Base-by-base conservation (phyloP, 2,797 vertebrate species). In the Synaphobranchus kaupii region DNA sequence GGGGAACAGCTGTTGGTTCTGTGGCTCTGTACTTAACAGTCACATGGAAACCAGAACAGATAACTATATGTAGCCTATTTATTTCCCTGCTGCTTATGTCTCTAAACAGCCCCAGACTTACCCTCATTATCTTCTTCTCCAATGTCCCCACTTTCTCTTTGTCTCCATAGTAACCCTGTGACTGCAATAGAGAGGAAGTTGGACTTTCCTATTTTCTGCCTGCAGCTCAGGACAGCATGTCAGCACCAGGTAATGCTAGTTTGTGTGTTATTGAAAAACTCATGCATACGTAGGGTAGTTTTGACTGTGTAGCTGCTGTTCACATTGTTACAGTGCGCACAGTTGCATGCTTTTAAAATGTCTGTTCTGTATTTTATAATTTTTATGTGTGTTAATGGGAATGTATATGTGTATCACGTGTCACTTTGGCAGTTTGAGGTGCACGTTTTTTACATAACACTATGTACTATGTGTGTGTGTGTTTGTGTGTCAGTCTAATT, bases 201-300 rank as follows among this genome's bases (percentile, higher is more conserved):
- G 28, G 87, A 89, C 89, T 83, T 87, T 76, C 8, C 5, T 34
- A 68, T 88, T 80, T 8, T 39, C n/a, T 50, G 17, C 47, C 71
- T 22, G 15, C 39, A 10, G 47, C 88, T 84, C 60, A 58, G 81
- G 81, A 66, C 85, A 80, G 58, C 86, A 96, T 96, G 95, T 96
- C 96, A 2, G 93, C 89, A 86, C 94, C 95, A 84, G 94, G 96
- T 96, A 91, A 94, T n/a, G n/a, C 34, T n/a, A 22, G 20, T 81
- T 47, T n/a, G 78, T 76, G 8, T 73, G 68, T 80, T 13, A 76
- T 28, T 28, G n/a, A 13, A n/a, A 68, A n/a, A 39, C 71, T 58
- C 8, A 9, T 4, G 52, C 39, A 58, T 7, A 52, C n/a, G n/a
- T 52, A 6, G 22, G 25, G 63, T n/a, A n/a, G 2, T n/a, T 68